Percentiles rank a stretch among this genome's conserved stretches.
phyloP scores from a whole-genome alignment of 1,140 invertebrate species.

The Diorhabda sublineata region DNA sequence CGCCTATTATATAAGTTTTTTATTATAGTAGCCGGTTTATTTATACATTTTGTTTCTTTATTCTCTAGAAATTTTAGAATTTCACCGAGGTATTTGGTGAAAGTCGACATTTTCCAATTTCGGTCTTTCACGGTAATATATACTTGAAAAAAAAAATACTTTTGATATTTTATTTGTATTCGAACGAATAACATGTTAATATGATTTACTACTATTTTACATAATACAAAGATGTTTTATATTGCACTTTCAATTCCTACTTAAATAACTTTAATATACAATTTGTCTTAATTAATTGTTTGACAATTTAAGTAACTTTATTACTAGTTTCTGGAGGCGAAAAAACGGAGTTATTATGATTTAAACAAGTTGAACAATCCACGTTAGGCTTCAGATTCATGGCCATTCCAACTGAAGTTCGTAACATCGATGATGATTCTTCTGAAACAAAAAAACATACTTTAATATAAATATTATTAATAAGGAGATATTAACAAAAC shows the following conservation, averaged over 20 bases:
- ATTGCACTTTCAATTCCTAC: conserved; percentile 15
- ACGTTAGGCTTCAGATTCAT: conserved; percentile 15
- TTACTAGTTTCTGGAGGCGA: conserved; percentile 7
- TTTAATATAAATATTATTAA: no score
- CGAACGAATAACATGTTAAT: not conserved
- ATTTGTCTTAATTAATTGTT: not conserved
- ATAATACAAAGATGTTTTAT: conserved; percentile 6
- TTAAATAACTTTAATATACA: conserved; percentile 7
- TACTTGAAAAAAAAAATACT: not conserved
- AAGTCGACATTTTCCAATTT: no score
- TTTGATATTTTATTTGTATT: not conserved
- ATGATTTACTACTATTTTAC: not conserved
- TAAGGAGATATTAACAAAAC: not conserved
- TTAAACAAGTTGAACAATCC: conserved; percentile 14
- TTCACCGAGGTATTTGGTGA: no score
- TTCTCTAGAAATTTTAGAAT: no score
- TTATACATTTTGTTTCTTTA: no score
- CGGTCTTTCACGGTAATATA: no score
- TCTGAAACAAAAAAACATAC: not conserved
- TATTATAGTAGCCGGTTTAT: no score
- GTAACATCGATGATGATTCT: conserved; percentile 14
- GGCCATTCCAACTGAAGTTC: conserved; percentile 17
- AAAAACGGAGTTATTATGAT: conserved; percentile 15
- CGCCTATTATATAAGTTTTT: no score
- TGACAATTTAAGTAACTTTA: conserved; percentile 14